These are phyloP conservation scores for Danaus chrysippus DNA, from an alignment of 2,888 invertebrate species.

Conservation along the genomic window DNA sequence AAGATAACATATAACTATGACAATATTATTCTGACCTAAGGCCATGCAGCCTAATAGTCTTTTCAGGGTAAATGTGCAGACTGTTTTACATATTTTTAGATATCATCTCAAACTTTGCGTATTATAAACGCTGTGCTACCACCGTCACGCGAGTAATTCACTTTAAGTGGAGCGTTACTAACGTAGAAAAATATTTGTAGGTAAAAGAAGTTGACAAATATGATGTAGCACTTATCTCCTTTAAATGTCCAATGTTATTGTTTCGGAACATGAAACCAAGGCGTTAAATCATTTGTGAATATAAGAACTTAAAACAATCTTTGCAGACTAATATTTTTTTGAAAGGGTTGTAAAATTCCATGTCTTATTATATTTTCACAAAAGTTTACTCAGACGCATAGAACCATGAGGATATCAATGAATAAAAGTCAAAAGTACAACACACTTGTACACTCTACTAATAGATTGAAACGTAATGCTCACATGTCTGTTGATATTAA, in stretches of 20 bases:
- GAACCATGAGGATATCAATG: no score
- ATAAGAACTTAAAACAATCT: no score
- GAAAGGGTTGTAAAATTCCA: no score
- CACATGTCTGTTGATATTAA: no score
- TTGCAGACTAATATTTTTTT: no score
- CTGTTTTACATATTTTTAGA: constrained; percentile 28
- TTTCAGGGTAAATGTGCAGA: constrained; percentile 21
- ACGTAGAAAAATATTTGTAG: constrained; percentile 23
- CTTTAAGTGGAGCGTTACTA: constrained; percentile 28
- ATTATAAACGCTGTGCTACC: constrained; percentile 22
- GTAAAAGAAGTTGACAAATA: constrained; percentile 11
- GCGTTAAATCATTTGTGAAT: no score
- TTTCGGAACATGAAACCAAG: neutral
- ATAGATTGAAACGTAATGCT: no score
- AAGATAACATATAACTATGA: neutral
- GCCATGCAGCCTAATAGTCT: constrained; percentile 19
- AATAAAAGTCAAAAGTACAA: no score
- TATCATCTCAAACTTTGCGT: constrained; percentile 25
- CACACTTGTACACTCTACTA: no score
- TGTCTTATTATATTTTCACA: no score
- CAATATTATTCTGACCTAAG: constrained; percentile 18
- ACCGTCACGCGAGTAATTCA: constrained; percentile 26
- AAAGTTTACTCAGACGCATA: no score
- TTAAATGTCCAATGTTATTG: constrained; percentile 5
- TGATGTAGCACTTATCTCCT: neutral